Evolutionary conservation across 1,140 invertebrate species (phyloP), one percentile per base, ranked within the genome.

Genomic region (Drosophila sproati): DNA sequence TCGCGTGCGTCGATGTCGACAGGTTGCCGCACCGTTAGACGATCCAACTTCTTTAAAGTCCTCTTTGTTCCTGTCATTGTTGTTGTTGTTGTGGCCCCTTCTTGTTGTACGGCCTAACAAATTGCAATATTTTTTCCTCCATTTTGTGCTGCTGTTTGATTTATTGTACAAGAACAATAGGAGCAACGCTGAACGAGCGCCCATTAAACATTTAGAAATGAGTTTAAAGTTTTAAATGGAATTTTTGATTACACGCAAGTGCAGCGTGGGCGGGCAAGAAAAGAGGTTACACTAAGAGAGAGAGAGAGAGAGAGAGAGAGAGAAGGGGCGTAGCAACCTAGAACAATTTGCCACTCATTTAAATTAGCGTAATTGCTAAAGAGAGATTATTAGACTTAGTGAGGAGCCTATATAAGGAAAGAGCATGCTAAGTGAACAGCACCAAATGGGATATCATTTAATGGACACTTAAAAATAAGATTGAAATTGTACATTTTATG

Each of bases 151-250:
- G 72, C 60, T 63, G 47, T 66, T 87, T 87, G 73, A 76, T 76
- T 76, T 72, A 76, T 76, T 12, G 68, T 72, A 79, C 69, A 82
- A 69, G 29, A 82, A 78, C 55, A 82, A 74, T 5, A 66, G 45
- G n/a, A 41, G 8, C 52, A 48, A 54, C 41, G 37, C 72, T 66
- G 66, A 82, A 82, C 66, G 83, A 83, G 85, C 77, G 70, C 72
- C 72, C 85, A 88, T 89, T 89, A 88, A 88, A 88, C 85, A 88
- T 88, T 88, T 80, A 78, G 85, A 89, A 88, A 88, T 88, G 83
- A 88, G 83, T 88, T 88, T 88, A 88, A 89, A 88, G 85, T 88
- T 89, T 83, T 75, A 89, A 88, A 88, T 88, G 73, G 83, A 88
- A 88, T 88, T 80, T 88, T 88, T 88, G 85, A 88, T 88, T 83